phyloP scores from a whole-genome alignment of 2,113 vertebrate genomes.

The Psammodynastes pulverulentus region DNA sequence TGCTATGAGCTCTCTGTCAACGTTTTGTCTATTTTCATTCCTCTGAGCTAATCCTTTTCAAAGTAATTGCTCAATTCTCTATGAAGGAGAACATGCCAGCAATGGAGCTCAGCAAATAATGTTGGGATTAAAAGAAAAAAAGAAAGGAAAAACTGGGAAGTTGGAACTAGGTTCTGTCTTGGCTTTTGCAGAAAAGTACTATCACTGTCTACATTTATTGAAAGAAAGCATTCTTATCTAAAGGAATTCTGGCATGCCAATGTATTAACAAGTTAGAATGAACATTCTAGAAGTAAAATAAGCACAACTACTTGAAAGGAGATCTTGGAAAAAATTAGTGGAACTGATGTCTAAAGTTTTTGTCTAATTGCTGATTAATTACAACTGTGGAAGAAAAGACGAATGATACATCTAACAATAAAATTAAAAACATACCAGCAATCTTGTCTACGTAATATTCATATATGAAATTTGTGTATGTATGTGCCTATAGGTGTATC shows the following conservation, averaged over 20 bases:
- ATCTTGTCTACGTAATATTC: background rate
- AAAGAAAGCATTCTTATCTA: background rate
- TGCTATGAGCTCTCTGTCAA: background rate
- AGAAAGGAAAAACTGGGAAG: background rate
- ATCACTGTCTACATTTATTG: background rate
- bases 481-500: no score
- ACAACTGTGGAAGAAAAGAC: background rate
- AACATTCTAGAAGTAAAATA: background rate
- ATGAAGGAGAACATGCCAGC: background rate
- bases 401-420: background rate
- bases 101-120: background rate
- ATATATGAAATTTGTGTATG: background rate
- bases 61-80: slow-evolving; percentile 8
- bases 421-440: background rate
- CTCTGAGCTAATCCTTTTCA: slow-evolving; percentile 4
- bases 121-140: background rate
- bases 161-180: slow-evolving; percentile 9
- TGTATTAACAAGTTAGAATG: background rate
- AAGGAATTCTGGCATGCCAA: background rate
- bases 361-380: background rate
- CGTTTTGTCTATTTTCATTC: slow-evolving; percentile 2
- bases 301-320: background rate
- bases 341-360: background rate
- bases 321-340: background rate
- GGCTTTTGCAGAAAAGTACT: background rate